A percentile compares a stretch with the other conserved stretches of the same genome.
These are phyloP conservation scores for Semaprochilodus insignis DNA, from an alignment of 2,797 vertebrate species.

Conservation along the genomic window DNA sequence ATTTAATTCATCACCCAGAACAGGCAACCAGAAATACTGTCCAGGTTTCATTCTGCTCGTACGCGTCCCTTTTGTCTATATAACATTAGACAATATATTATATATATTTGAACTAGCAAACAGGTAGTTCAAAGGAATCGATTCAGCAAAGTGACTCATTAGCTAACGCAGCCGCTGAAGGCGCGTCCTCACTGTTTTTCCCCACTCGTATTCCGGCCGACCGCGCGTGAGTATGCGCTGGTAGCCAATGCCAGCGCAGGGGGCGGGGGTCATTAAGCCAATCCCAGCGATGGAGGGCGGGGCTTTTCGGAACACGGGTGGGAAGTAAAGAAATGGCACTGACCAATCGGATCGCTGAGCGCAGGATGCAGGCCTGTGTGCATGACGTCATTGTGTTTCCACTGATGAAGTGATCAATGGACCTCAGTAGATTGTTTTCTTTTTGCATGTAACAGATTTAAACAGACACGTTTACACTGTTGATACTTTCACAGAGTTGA, in stretches of 20 bases:
- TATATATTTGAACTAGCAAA: neutral
- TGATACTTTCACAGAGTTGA: no score
- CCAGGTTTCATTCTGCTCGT: neutral
- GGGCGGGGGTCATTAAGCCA: neutral
- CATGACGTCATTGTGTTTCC: conserved; percentile 26
- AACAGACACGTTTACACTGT: no score
- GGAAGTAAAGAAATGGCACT: conserved; percentile 20
- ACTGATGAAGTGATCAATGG: neutral
- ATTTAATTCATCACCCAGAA: no score
- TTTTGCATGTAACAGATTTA: neutral
- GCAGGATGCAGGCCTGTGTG: conserved; percentile 54
- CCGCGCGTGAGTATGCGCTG: neutral
- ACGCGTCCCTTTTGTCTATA: no score
- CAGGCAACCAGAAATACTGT: no score
- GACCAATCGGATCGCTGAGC: conserved; percentile 74
- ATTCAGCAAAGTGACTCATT: neutral
- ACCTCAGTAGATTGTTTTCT: no score
- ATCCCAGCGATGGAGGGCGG: conserved; percentile 60
- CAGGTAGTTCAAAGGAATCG: neutral
- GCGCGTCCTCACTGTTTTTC: neutral
- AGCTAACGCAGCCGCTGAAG: neutral
- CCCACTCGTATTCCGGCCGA: neutral
- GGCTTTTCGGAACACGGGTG: neutral
- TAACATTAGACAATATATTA: no score
- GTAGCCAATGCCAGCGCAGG: neutral